Evolutionary conservation across 1,140 invertebrate species (phyloP), one percentile per base, ranked within the genome.

Genomic region (Amyelois transitella): DNA sequence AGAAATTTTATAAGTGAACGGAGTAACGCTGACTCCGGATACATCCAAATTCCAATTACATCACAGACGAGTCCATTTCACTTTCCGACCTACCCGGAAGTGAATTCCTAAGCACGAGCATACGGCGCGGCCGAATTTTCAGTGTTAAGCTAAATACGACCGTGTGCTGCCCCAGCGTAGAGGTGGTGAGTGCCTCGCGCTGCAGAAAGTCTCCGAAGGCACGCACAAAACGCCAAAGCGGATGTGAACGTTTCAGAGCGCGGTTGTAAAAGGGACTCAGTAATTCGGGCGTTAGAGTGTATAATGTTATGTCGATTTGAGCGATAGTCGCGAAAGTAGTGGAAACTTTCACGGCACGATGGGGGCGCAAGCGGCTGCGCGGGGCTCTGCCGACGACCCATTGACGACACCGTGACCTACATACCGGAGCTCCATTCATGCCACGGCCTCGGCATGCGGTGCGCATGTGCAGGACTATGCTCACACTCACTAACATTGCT

Each of bases 41-140:
- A 86, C 74, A 88, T 88, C 82, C 85, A 78, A 86, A 88, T 88
- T 88, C 82, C 85, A 81, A 86, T 88, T 88, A 83, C 85, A 85
- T 88, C 81, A 88, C 77, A 77, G 85, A 86, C 82, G 78, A 83
- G 81, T 78, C 82, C 81, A 86, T 88, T 88, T 88, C 85, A 88
- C 85, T 88, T 86, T 88, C 78, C 82, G 82, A 83, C 77, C 77
- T 83, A 88, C 85, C 85, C 85, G 85, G 85, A 86, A 88, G 80
- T 85, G 82, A 88, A 88, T 88, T 86, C 85, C 85, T 86, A 79
- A 86, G 82, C 77, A 71, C 68, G 78, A 81, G 81, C 81, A 86
- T 88, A 88, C 80, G 60, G 82, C 76, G 71, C 82, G 72, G 69
- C 70, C 75, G 64, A 81, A 77, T 72, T 79, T 69, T 53, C 24